Evolutionary conservation across 2,888 invertebrate genomes (phyloP).

Genomic region (Napeogenes inachia): DNA sequence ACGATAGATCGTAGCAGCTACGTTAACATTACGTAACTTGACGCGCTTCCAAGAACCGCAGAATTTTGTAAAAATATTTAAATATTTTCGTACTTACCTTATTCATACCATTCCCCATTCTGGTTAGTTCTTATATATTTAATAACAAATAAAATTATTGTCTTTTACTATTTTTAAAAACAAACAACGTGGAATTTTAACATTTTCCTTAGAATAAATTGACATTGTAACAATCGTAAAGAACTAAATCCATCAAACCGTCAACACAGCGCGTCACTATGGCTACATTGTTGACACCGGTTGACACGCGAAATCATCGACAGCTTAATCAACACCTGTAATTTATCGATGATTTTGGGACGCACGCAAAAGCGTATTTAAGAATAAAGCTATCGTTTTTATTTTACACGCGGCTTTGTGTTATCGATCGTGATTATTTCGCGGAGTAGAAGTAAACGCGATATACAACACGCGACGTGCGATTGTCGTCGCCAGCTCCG

Average conservation of each 20-base stretch:
- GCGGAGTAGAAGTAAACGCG: conserved; percentile 26
- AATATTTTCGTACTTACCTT: conserved; percentile 78
- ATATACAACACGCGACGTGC: conserved; percentile 40
- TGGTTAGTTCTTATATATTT: conserved; percentile 32
- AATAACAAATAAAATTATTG: conserved; percentile 40
- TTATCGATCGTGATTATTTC: conserved; percentile 38
- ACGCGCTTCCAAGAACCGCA: conserved; percentile 31
- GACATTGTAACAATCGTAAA: conserved; percentile 36
- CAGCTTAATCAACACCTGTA: conserved; percentile 43
- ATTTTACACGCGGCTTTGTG: conserved; percentile 32
- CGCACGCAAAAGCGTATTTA: conserved; percentile 18
- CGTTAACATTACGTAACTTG: conserved; percentile 44
- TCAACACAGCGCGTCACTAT: conserved; percentile 72
- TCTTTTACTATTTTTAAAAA: conserved; percentile 12
- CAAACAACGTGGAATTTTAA: conserved; percentile 16
- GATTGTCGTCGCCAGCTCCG: conserved; percentile 50
- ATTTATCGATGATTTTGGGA: conserved; percentile 33
- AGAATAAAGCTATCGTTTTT: conserved; percentile 22
- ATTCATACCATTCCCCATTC: conserved; percentile 93
- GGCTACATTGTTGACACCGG: conserved; percentile 74
- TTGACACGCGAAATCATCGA: conserved; percentile 50
- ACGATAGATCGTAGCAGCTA: conserved; percentile 31
- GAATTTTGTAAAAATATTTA: conserved; percentile 25
- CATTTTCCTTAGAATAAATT: conserved; percentile 23
- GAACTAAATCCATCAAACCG: conserved; percentile 52